phyloP scores from a whole-genome alignment of 1,140 invertebrate species.

The Drosophila sproati region DNA sequence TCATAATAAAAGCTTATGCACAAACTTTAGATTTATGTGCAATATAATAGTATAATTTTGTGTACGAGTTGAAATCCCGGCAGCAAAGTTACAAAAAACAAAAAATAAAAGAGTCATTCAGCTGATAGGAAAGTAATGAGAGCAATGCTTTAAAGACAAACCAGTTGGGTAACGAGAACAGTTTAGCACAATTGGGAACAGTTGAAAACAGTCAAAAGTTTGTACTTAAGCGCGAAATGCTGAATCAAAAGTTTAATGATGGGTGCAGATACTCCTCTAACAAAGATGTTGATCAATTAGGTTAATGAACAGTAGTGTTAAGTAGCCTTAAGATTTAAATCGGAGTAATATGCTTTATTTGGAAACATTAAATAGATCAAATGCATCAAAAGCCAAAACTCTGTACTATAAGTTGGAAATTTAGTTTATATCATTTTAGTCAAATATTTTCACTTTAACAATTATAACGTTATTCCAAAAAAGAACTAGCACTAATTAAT shows the following conservation, averaged over 20 bases:
- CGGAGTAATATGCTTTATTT: too few species aligned
- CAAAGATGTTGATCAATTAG: too few species aligned
- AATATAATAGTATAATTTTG: neutral
- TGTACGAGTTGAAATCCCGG: neutral
- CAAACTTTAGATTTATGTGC: neutral
- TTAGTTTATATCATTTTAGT: too few species aligned
- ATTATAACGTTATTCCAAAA: too few species aligned
- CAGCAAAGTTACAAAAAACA: neutral
- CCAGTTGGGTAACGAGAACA: conserved; percentile 17
- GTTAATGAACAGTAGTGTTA: too few species aligned
- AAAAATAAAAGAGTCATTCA: conserved; percentile 1
- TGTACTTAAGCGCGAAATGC: neutral
- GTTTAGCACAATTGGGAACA: conserved; percentile 8
- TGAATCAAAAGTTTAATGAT: neutral
- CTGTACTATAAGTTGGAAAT: too few species aligned
- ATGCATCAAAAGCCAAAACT: too few species aligned
- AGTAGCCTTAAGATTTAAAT: too few species aligned
- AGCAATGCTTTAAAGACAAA: conserved; percentile 20
- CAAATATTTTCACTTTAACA: too few species aligned
- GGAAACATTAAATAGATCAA: too few species aligned
- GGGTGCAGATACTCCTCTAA: neutral
- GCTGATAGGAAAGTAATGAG: neutral
- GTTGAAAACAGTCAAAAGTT: conserved; percentile 11
- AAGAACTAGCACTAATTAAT: too few species aligned
- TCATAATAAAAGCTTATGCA: too few species aligned